phyloP scores from a whole-genome alignment of 2,888 invertebrate species.

The Leptarthrus brevirostris region DNA sequence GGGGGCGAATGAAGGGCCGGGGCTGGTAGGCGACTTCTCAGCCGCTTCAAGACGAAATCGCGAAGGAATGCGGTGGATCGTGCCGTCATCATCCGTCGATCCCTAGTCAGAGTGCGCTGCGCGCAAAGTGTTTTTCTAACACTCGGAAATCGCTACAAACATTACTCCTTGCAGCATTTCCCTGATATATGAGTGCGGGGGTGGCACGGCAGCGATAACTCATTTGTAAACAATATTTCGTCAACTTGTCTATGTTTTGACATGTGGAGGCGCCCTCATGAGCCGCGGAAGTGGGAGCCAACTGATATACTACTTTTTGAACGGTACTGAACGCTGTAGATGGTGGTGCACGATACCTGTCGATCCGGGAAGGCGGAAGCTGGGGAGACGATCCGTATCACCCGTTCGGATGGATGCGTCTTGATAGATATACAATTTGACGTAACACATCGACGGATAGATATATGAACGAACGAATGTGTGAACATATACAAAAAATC shows the following conservation, averaged over 20 bases:
- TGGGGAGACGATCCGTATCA: constrained; percentile 50
- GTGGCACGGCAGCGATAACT: constrained; percentile 29
- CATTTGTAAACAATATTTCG: constrained; percentile 55
- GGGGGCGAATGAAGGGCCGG: constrained; percentile 27
- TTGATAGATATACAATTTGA: constrained; percentile 47
- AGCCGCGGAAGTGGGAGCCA: constrained; percentile 46
- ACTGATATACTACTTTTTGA: constrained; percentile 49
- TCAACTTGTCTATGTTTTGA: constrained; percentile 55
- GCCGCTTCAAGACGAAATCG: not conserved
- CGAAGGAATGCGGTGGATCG: constrained; percentile 36
- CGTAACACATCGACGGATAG: constrained; percentile 43
- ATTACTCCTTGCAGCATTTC: constrained; percentile 1
- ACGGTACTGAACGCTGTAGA: constrained; percentile 34
- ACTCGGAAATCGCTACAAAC: constrained; percentile 47
- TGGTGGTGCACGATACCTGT: constrained; percentile 45
- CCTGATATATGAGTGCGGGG: constrained; percentile 20
- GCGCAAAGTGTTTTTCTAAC: constrained; percentile 47
- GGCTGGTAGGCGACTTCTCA: not conserved
- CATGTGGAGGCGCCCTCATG: constrained; percentile 54
- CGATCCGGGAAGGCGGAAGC: constrained; percentile 48
- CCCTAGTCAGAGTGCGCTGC: constrained; percentile 29
- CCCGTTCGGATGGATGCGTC: constrained; percentile 34
- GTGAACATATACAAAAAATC: constrained; percentile 50
- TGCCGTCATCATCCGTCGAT: constrained; percentile 29
- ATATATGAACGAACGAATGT: constrained; percentile 39